phyloP scores from a whole-genome alignment of 2,888 invertebrate species.

The Caenorhabditis japonica region DNA sequence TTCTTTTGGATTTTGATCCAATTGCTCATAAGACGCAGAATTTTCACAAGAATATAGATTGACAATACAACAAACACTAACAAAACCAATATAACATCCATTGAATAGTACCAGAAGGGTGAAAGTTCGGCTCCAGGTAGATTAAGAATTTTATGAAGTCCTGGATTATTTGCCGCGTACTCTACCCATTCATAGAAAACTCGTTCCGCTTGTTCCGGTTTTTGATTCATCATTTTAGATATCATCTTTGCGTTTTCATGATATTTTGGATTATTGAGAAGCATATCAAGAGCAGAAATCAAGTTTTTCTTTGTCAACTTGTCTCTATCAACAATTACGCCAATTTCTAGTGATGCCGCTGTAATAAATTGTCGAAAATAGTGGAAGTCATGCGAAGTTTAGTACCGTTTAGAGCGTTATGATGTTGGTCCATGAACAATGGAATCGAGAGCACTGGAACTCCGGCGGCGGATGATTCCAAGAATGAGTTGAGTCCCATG shows the following conservation, averaged over 20 bases:
- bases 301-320: constrained; percentile 34
- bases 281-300: constrained; percentile 20
- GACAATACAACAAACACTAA: background rate
- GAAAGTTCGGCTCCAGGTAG: constrained; percentile 39
- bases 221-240: constrained; percentile 41
- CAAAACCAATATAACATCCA: constrained; percentile 18
- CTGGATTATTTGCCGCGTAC: constrained; percentile 50
- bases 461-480: constrained; percentile 59
- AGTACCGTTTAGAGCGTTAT: constrained; percentile 47
- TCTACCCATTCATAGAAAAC: constrained; percentile 55
- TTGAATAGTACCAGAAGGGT: constrained; percentile 41
- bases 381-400: too few species aligned
- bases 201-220: constrained; percentile 43
- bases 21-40: too few species aligned
- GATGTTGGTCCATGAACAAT: constrained; percentile 62
- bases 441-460: constrained; percentile 62
- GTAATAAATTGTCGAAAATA: too few species aligned
- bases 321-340: constrained; percentile 38
- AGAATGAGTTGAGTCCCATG: constrained; percentile 62
- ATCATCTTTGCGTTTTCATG: constrained; percentile 37
- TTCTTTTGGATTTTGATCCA: too few species aligned
- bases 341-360: constrained; percentile 38
- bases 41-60: constrained; percentile 6
- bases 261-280: constrained; percentile 44
- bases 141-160: constrained; percentile 43